Evolutionary conservation across 2,888 invertebrate species (phyloP), one percentile per base, ranked within the genome.

Genomic region (Drosophila maculinotata): DNA sequence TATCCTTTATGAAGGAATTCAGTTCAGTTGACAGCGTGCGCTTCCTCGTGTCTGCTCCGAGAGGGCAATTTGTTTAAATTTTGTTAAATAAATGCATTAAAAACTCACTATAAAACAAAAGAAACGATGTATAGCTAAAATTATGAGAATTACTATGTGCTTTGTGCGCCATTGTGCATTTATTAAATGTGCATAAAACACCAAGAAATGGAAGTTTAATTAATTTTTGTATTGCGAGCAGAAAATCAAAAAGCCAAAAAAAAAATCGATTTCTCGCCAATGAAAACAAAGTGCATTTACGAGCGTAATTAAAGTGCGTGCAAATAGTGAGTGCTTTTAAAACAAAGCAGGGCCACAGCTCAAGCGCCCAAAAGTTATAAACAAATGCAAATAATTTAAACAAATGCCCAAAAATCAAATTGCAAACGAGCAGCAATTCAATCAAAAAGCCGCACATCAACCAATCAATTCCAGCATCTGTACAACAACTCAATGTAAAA

Each of bases 1-100:
- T 59, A 68, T 71, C 66, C 66, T 68, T 68, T 79, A 69, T 77
- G 64, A 72, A 79, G 85, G 81, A 85, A 81, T 81, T 85, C 79
- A 72, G 82, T 85, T 79, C 81, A 81, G 81, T 82, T 81, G 81
- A 79, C 79, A 77, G 85, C 85, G 82, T 82, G 82, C 75, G 68
- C 79, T 71, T 77, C 67, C 75, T 76, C 74, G 81, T 74, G 81
- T 76, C 65, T 64, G 76, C 73, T 64, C 56, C 56, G 56, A 52
- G 45, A 64, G 53, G 41, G 48, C 53, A 51, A 64, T 52, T 66
- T 79, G 35, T 65, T 69, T 48, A 41, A 64, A 57, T 35, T 47
- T 26, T 35, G 12, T 39, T 12, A 14, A 20, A 20, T 56, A 31
- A 58, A 47, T 17, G 33, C 10, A 59, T 31, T 26, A 6, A 28